These are phyloP conservation scores for Drosophila infuscata DNA, from an alignment of 2,888 invertebrate species.

Conservation along the genomic window DNA sequence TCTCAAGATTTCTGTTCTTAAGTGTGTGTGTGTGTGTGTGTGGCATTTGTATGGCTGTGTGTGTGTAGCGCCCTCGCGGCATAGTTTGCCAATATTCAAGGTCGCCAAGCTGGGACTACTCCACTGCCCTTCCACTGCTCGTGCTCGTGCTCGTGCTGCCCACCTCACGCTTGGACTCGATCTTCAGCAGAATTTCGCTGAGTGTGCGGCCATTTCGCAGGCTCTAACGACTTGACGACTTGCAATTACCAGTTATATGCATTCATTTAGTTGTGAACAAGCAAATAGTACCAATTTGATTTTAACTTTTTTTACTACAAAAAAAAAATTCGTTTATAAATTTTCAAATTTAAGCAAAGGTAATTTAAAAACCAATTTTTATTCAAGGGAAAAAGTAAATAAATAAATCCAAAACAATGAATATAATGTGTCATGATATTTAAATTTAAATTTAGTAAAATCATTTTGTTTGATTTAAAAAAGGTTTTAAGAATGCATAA, in stretches of 20 bases:
- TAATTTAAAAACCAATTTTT: too few relatives aligned
- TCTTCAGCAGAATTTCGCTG: conserved; percentile 64
- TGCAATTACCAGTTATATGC: conserved; percentile 37
- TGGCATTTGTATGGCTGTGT: conserved; percentile 18
- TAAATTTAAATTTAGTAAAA: too few relatives aligned
- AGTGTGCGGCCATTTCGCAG: conserved; percentile 62
- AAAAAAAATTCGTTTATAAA: background rate
- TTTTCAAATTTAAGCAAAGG: too few relatives aligned
- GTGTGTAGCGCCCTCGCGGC: conserved; percentile 74
- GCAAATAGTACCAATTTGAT: background rate
- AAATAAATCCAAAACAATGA: background rate
- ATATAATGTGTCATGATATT: background rate
- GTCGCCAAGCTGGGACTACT: conserved; percentile 49
- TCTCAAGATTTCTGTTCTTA: conserved; percentile 31
- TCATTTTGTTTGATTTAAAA: background rate
- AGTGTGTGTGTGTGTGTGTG: background rate
- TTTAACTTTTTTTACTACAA: background rate
- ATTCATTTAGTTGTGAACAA: background rate
- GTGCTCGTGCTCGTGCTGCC: background rate
- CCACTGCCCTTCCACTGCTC: conserved; percentile 2
- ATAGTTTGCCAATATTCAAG: conserved; percentile 80
- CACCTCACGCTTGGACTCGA: background rate
- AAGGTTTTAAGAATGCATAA: background rate
- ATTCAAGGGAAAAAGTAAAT: too few relatives aligned
- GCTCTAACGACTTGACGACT: conserved; percentile 62